Evolutionary conservation across 2,113 vertebrate genomes (phyloP), one percentile per base, ranked within the genome.

Genomic region (Delphinus delphis): DNA sequence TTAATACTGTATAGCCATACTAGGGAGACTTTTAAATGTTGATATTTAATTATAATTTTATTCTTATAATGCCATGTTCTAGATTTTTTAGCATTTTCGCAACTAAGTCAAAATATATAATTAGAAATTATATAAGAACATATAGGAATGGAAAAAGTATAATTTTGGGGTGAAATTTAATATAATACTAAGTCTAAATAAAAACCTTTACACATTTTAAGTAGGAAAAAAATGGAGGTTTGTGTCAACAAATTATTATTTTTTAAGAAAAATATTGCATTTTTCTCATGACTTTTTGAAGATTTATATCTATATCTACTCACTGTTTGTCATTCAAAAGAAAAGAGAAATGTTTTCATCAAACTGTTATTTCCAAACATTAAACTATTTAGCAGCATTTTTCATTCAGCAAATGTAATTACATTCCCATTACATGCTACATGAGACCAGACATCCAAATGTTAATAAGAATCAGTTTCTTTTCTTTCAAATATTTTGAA

Each of bases 281-380:
- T 96, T 90, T 87, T 92, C 20, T 68, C 28, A 17, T 70, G 50
- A 26, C 23, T 87, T 74, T 90, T 87, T 95, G n/a, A 83, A 88
- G 23, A 93, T 85, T 76, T 95, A 63, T 80, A 50, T 93, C 44
- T 33, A n/a, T 3, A n/a, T 17, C 6, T 14, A 79, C 3, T 53
- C 21, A 86, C 13, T 63, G 15, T 80, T 80, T 85, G 20, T 80
- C 44, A 67, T 67, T 70, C 53, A 73, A 73, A 87, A 76, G 44
- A 79, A 93, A 82, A 76, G 38, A 82, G 84, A 82, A 93, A 71
- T 90, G 83, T 83, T 94, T 96, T 55, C 83, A 84, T 53, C 55
- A 70, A 20, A 92, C 8, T 10, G 18, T 60, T 6, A 65, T 82
- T 73, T 58, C 6, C 6, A 79, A 93, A 93, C 47, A 83, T 89